Evolutionary conservation across 2,113 vertebrate species (phyloP).

Genomic region (Corydoras maculifer): DNA sequence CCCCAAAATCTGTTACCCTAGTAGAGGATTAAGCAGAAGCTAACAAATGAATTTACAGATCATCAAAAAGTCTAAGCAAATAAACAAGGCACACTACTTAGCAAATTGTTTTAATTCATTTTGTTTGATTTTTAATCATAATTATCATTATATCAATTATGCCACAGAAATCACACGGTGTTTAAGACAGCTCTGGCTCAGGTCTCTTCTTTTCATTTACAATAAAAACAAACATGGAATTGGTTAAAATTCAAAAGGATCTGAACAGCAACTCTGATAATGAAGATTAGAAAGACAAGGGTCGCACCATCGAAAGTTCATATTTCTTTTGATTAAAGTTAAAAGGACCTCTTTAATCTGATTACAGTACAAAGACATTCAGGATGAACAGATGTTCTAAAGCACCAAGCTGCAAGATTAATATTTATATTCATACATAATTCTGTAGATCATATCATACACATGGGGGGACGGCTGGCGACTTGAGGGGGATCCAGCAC

Average conservation of each 20-base stretch:
- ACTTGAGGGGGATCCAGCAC: constrained; percentile 60
- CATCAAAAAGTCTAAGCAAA: not conserved
- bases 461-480: constrained; percentile 50
- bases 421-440: constrained; percentile 49
- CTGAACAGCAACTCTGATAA: no score
- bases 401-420: constrained; percentile 65
- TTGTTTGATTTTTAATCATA: constrained; percentile 62
- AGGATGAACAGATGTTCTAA: constrained; percentile 59
- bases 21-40: no score
- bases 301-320: constrained; percentile 46
- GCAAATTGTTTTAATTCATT: constrained; percentile 71
- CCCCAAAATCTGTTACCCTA: no score
- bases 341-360: constrained; percentile 25
- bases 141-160: constrained; percentile 57
- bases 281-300: no score
- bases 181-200: constrained; percentile 76
- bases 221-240: constrained; percentile 46
- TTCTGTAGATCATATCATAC: constrained; percentile 47
- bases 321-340: constrained; percentile 30
- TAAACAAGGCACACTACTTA: constrained; percentile 47
- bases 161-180: constrained; percentile 71
- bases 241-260: no score
- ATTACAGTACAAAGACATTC: constrained; percentile 74
- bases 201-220: constrained; percentile 53
- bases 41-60: no score